Evolutionary conservation across 2,113 vertebrate genomes (phyloP).

Genomic region (Peromyscus maniculatus): DNA sequence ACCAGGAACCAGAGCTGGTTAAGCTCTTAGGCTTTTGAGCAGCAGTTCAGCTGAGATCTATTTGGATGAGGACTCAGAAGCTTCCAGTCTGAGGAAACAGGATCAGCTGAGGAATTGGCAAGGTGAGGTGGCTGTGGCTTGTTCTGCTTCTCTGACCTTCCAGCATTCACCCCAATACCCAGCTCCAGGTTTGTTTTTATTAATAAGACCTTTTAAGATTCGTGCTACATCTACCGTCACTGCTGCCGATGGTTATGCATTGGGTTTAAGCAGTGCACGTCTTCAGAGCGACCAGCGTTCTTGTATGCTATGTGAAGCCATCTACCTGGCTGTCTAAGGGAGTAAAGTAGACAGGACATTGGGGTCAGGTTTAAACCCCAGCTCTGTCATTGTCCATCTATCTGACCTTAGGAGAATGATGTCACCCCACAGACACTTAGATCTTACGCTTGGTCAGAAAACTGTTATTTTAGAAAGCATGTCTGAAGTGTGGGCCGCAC

Average conservation of each 20-base stretch:
- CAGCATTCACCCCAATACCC: no score
- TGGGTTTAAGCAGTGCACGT: background rate
- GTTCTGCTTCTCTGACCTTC: no score
- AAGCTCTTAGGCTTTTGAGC: no score
- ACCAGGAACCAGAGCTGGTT: no score
- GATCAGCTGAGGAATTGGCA: no score
- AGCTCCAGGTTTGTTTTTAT: no score
- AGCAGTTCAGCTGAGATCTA: no score
- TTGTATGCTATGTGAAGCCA: background rate
- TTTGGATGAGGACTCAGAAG: no score
- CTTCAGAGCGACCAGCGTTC: background rate
- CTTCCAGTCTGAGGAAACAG: no score
- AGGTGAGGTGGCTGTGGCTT: no score
- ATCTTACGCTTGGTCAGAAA: slow-evolving; percentile 18
- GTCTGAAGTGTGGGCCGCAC: background rate
- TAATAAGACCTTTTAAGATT: no score
- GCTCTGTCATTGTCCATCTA: background rate
- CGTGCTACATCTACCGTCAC: background rate
- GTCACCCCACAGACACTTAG: background rate
- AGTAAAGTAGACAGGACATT: no score
- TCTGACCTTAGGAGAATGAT: background rate
- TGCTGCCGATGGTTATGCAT: background rate
- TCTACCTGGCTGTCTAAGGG: background rate
- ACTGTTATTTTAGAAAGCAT: background rate
- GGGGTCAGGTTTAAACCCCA: background rate